A percentile compares a stretch with the other conserved stretches of the same genome.
These are phyloP conservation scores for Mormoops blainvillei DNA, from an alignment of 2,113 vertebrate species.

Conservation along the genomic window DNA sequence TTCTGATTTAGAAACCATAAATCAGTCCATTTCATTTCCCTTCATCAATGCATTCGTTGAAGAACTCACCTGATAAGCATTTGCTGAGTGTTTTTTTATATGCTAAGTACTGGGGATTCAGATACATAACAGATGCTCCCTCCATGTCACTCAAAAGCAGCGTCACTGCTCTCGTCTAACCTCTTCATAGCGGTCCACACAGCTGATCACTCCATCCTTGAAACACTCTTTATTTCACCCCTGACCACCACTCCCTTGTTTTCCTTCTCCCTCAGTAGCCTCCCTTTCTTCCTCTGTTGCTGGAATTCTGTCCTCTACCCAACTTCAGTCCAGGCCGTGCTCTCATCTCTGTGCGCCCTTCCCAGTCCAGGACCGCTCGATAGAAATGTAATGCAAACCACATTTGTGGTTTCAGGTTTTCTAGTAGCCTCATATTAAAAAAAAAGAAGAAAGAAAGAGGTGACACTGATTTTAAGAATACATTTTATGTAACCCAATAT, in stretches of 20 bases:
- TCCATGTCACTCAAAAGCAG: neutral
- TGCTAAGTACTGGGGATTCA: neutral
- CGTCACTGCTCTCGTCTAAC: neutral
- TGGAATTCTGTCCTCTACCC: neutral
- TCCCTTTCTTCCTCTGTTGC: neutral
- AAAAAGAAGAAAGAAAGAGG: neutral
- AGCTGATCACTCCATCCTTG: neutral
- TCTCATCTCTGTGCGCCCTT: neutral
- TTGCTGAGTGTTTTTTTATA: neutral
- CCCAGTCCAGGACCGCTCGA: neutral
- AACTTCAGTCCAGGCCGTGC: neutral
- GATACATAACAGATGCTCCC: neutral
- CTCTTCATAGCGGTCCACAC: neutral
- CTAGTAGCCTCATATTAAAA: neutral
- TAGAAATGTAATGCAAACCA: neutral
- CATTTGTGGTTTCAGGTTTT: neutral
- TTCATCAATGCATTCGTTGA: neutral
- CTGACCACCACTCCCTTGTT: neutral
- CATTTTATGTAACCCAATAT: neutral
- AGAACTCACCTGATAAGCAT: neutral
- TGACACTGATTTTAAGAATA: neutral
- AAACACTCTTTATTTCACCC: neutral
- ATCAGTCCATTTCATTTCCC: neutral
- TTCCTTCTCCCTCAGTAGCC: neutral
- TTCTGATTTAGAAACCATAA: neutral